Evolutionary conservation across 2,113 vertebrate species (phyloP), one percentile per base, ranked within the genome.

Genomic region (Calypte anna): DNA sequence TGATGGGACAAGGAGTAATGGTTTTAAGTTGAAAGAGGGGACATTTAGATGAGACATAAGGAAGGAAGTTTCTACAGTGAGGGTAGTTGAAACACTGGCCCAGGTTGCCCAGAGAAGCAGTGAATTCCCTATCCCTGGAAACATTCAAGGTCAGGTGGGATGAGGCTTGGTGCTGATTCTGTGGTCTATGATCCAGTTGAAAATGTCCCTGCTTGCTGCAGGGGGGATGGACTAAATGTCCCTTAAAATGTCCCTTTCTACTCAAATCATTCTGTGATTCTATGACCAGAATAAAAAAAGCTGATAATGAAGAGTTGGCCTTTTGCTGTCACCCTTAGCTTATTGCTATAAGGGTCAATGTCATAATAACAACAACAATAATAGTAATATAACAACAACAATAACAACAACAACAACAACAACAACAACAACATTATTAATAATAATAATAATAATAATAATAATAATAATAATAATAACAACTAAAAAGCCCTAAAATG

Each of bases 1-100:
- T 0, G 2, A 6, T 3, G 55, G 20, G 25, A 58, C 64, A 38
- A 63, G 17, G 28, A 28, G 13, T 18, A 1, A 43, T 31, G 40
- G 22, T 18, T 78, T 90, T 58, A 51, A 70, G 27, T 21, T 28
- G 13, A 62, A 40, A 28, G 20, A 55, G 6, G 16, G 8, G 0
- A 48, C 23, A 51, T 28, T 64, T 8, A 24, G 30, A 15, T 7
- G 17, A 33, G 30, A 10, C 15, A 3, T 4, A 27, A 63, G 18
- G 31, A 58, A 70, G 21, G 70, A 4, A 6, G 43, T 2, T 22
- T 50, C 69, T 15, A 33, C 0, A 0, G 0, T 36, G 63, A 27
- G 3, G 3, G 33, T 51, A 36, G 17, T 64, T 64, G 50, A 13
- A 3, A 22, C 20, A 1, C 20, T 31, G 63, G 6, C 17, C 1